phyloP scores from a whole-genome alignment of 2,113 vertebrate genomes.

The Marmota flaviventris region DNA sequence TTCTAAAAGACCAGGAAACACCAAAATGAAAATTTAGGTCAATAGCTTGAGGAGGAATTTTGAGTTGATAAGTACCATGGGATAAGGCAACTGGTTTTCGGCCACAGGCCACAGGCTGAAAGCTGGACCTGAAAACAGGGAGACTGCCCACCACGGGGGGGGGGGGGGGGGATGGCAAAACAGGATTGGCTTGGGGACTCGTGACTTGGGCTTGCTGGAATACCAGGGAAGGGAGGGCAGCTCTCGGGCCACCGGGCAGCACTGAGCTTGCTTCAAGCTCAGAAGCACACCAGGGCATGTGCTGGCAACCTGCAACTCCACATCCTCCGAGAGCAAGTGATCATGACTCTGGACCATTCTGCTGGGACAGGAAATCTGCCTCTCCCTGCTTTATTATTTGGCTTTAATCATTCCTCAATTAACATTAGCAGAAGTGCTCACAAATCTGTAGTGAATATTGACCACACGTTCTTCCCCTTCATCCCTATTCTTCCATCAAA shows the following conservation, averaged over 20 bases:
- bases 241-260: background rate
- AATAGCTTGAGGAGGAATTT: background rate
- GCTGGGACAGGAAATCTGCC: background rate
- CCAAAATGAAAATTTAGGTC: background rate
- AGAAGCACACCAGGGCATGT: background rate
- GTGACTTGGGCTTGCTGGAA: background rate
- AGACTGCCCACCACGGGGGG: background rate
- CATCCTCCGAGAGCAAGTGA: background rate
- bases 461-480: background rate
- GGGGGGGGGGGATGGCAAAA: background rate
- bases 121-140: too few species aligned
- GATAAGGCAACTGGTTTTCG: background rate
- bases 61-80: background rate
- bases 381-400: slow-evolving; percentile 32
- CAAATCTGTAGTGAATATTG: background rate
- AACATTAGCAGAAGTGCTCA: background rate
- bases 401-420: background rate
- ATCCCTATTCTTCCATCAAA: background rate
- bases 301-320: background rate
- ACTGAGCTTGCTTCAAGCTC: background rate
- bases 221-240: background rate
- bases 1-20: background rate
- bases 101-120: background rate
- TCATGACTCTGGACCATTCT: background rate
- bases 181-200: background rate